Evolutionary conservation across 2,888 invertebrate species (phyloP).

Genomic region (Amblyjoppa proteus): DNA sequence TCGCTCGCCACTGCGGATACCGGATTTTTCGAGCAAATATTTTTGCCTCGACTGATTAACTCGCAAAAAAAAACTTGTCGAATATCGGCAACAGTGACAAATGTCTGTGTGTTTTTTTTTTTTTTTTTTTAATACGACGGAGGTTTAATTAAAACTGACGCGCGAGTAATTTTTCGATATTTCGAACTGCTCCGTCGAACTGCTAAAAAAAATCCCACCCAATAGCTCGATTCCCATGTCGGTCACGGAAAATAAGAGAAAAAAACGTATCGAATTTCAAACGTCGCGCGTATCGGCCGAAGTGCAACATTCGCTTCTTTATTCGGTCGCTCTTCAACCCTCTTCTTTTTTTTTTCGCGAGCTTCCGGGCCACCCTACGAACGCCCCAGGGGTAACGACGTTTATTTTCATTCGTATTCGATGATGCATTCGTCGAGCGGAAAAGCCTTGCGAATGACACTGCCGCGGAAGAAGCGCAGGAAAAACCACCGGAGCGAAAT

Average conservation of each 20-base stretch:
- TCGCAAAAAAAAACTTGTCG: not conserved
- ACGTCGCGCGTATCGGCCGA: conserved; percentile 26
- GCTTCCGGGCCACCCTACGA: conserved; percentile 38
- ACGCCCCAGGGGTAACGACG: conserved; percentile 70
- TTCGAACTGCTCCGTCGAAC: not conserved
- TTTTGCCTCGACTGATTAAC: not conserved
- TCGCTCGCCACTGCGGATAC: not conserved
- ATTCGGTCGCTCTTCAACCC: conserved; percentile 1
- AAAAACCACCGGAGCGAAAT: conserved; percentile 57
- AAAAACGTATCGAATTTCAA: conserved; percentile 17
- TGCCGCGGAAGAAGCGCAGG: conserved; percentile 48
- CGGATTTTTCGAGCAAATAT: not conserved
- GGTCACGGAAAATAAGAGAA: not conserved
- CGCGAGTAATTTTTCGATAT: not conserved
- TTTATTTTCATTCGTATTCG: conserved; percentile 76
- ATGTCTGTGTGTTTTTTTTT: no score
- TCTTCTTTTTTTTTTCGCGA: conserved; percentile 28
- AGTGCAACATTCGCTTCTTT: conserved; percentile 9
- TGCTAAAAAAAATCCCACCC: not conserved
- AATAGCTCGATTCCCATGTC: not conserved
- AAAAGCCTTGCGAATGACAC: conserved; percentile 72
- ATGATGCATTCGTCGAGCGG: conserved; percentile 75
- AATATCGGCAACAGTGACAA: no score
- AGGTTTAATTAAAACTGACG: no score
- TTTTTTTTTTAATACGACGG: no score